Conservation (phyloP, 1,140 invertebrate genomes). For the Ips typographus region DNA sequence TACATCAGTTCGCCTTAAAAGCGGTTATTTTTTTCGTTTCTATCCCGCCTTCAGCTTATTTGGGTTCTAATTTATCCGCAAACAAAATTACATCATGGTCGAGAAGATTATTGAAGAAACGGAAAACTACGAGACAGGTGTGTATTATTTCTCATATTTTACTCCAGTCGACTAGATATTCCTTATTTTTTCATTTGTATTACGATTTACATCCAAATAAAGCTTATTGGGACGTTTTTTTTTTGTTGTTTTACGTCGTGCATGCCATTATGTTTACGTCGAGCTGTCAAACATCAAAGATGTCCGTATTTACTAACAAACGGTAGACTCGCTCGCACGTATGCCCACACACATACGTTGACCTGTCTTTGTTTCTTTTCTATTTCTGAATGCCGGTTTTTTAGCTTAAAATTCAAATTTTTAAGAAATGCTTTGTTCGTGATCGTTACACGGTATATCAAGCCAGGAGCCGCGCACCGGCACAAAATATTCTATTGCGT, state of each 20-base stretch:
- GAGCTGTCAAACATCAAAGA: neutral
- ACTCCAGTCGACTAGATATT: too few species aligned
- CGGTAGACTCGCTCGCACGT: neutral
- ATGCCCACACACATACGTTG: neutral
- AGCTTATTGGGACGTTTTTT: too few species aligned
- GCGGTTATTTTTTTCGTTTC: conserved; percentile 28
- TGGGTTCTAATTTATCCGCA: conserved; percentile 4
- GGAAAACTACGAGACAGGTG: conserved; percentile 48
- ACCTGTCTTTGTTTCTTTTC: neutral
- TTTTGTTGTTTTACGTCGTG: neutral
- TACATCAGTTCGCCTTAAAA: conserved; percentile 29
- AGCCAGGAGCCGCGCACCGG: neutral
- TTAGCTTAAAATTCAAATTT: too few species aligned
- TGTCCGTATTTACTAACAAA: conserved; percentile 24
- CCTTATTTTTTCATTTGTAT: too few species aligned
- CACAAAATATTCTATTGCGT: neutral
- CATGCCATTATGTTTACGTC: neutral
- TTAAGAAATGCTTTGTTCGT: neutral
- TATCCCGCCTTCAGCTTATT: conserved; percentile 17
- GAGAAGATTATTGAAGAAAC: conserved; percentile 50
- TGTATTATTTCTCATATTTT: conserved; percentile 18
- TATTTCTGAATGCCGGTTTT: too few species aligned
- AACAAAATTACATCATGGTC: conserved; percentile 45
- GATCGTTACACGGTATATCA: neutral
- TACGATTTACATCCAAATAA: too few species aligned